Base-by-base conservation (phyloP, 2,797 vertebrate species). In the Chrosomus eos region DNA sequence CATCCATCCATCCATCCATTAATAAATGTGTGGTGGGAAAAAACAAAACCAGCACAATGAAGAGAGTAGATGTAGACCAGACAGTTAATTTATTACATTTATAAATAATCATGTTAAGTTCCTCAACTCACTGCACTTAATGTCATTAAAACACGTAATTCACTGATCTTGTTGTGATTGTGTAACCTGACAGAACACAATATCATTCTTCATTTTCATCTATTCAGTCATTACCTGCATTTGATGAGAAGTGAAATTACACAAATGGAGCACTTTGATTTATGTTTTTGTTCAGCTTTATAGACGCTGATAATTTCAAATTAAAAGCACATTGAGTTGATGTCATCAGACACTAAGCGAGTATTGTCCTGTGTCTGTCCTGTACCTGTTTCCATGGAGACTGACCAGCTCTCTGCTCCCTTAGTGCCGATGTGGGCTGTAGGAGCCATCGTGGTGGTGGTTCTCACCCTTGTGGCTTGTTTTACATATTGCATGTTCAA, bases 401-500 rank as follows among this genome's bases (percentile, higher is more conserved):
- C 43, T 71, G 73, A 84, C 26, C 45, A 67, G 1, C 38, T 58
- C 33, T 85, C 62, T 87, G 70, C 87, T 66, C 60, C 75, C 81
- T 19, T 92, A 97, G 97, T 97, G 88, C 96, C 97, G 0, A 91
- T 95, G 88, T 98, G 97, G 97, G 96, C 95, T 11, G 91, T 97
- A 40, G 96, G 93, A 82, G 95, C 96, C 86, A 95, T 97, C 28
- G 90, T 96, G 43, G 94, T 97, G 73, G 86, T 97, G 77, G 94
- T 95, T 14, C 93, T 94, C 84, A 90, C 94, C 68, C 89, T 98
- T 33, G 85, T 97, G 87, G 95, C 92, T 4, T 96, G 95, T 89
- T 96, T 91, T 90, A 92, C 95, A 85, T 95, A 97, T 92, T 98
- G 97, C 31, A 11, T 96, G 89, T 96, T 95, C 85, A 97, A 96